These are phyloP conservation scores for Scotopteryx bipunctaria DNA, from an alignment of 2,888 invertebrate species.

Conservation along the genomic window DNA sequence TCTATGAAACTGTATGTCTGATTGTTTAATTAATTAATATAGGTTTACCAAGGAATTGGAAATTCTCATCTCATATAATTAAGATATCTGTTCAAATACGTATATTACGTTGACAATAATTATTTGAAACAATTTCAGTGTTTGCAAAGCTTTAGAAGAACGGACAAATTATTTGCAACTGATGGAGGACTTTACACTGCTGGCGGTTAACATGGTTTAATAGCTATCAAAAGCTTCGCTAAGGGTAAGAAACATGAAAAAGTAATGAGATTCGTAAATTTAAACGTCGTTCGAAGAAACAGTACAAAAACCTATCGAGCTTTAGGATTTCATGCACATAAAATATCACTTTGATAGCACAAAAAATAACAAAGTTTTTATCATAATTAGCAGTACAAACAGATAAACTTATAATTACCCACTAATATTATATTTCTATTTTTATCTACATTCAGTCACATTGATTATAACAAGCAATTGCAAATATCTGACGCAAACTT, in stretches of 20 bases:
- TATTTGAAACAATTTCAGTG: background rate
- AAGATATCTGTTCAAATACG: conserved; percentile 3
- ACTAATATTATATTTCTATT: conserved; percentile 44
- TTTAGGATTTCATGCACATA: too few species aligned
- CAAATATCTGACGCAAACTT: conserved; percentile 59
- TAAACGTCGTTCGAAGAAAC: too few species aligned
- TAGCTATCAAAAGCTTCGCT: too few species aligned
- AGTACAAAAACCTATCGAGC: too few species aligned
- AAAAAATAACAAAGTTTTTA: background rate
- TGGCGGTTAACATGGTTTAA: too few species aligned
- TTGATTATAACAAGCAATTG: conserved; percentile 73
- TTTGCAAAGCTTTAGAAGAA: background rate
- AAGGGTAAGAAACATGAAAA: too few species aligned
- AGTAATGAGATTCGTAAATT: too few species aligned
- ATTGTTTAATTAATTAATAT: conserved; percentile 23
- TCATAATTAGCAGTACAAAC: conserved; percentile 13
- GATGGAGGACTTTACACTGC: too few species aligned
- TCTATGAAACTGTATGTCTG: conserved; percentile 4
- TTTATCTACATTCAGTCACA: conserved; percentile 78
- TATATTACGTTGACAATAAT: background rate
- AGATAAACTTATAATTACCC: conserved; percentile 33
- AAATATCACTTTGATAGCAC: background rate
- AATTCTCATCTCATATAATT: conserved; percentile 5
- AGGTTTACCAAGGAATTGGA: conserved; percentile 4
- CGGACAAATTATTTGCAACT: too few species aligned